Evolutionary conservation across 2,113 vertebrate species (phyloP), one percentile per base, ranked within the genome.

Genomic region (Pygoscelis antarcticus): DNA sequence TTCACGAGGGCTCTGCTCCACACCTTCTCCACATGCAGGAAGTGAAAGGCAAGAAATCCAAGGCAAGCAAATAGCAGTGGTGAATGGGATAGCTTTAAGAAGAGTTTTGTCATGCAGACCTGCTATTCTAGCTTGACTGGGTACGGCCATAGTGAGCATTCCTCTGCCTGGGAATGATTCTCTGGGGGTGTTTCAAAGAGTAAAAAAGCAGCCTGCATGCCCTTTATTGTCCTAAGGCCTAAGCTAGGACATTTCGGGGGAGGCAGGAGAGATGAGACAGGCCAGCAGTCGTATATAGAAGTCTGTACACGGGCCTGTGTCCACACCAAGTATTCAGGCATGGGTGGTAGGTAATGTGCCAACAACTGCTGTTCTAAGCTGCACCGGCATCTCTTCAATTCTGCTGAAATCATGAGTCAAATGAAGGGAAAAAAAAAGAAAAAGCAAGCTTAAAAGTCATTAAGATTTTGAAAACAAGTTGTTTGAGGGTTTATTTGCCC

Each of bases 151-250:
- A 97, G 96, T 96, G 96, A 97, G 85, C 96, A 97, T 97, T 96
- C 96, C 96, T 96, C 36, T 54, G 92, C 96, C 85, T 92, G 84
- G 75, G 96, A 96, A 96, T 96, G 95, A 77, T 96, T 96, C 84
- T 94, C 96, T 0, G 95, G 94, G 94, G 92, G 96, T 96, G 96
- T 97, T 97, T 97, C 96, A 97, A 97, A 97, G 97, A 96, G 79
- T 78, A 4, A 93, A 95, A 86, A 94, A 96, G 96, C 88, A 88
- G 94, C 89, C 95, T 96, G 91, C 89, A 42, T 95, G 92, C 47
- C 93, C 90, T 96, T 94, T 96, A 97, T 97, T 96, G 95, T 96
- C 85, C 87, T 49, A 70, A 69, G 78, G 75, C 92, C 62, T 92
- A 20, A 91, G 95, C 95, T 88, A 49, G 95, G 87, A 96, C 95